A percentile compares a stretch with the other conserved stretches of the same genome.
Evolutionary conservation across 1,140 invertebrate genomes (phyloP).

Genomic region (Pseudomyrmex sp.): DNA sequence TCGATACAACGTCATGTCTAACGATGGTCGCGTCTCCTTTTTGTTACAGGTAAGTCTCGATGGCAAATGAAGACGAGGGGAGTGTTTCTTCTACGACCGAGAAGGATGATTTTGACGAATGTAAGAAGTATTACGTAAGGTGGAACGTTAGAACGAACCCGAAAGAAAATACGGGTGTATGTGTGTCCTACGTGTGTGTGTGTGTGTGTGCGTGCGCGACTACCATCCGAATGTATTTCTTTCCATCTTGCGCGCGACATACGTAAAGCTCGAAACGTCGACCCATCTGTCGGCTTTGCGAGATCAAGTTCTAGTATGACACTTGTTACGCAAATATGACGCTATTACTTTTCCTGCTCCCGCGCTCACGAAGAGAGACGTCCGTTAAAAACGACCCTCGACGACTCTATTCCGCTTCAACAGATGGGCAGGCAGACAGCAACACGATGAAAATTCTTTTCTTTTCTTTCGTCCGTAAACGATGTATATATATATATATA

Average conservation of each 20-base stretch:
- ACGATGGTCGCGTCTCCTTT: constrained; percentile 35
- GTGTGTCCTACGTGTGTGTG: constrained; percentile 10
- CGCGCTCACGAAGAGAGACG: constrained; percentile 31
- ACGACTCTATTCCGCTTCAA: constrained; percentile 20
- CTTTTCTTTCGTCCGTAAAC: too few relatives aligned
- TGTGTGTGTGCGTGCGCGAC: constrained; percentile 50
- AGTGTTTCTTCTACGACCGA: too few relatives aligned
- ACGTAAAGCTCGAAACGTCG: constrained; percentile 78
- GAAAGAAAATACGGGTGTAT: too few relatives aligned
- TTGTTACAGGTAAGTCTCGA: constrained; percentile 67
- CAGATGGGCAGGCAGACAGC: constrained; percentile 24
- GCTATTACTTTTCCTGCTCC: constrained; percentile 74
- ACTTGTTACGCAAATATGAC: constrained; percentile 82
- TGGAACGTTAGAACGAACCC: constrained; percentile 22
- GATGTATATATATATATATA: too few relatives aligned
- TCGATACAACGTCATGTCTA: neutral
- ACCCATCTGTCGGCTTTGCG: constrained; percentile 80
- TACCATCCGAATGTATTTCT: constrained; percentile 66
- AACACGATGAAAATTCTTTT: constrained; percentile 40
- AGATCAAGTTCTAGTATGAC: constrained; percentile 78
- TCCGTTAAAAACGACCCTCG: constrained; percentile 70
- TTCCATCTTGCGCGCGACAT: constrained; percentile 63
- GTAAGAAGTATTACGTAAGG: constrained; percentile 6
- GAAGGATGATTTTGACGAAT: neutral
- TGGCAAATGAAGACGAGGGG: too few relatives aligned